phyloP scores from a whole-genome alignment of 2,888 invertebrate species.

The Alviniconcha strummeri region DNA sequence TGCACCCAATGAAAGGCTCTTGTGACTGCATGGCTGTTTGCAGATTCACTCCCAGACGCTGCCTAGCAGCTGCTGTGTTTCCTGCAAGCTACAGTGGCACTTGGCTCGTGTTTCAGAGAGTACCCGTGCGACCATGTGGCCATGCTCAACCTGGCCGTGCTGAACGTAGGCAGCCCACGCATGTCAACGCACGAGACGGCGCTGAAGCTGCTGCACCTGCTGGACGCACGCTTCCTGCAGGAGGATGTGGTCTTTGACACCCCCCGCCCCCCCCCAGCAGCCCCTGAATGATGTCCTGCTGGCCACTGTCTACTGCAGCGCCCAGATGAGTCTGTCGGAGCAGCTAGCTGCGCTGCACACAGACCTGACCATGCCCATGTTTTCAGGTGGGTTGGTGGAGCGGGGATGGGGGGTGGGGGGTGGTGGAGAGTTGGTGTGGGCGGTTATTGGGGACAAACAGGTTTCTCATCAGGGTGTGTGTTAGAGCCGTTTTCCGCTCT shows the following conservation, averaged over 20 bases:
- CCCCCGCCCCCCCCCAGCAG: slow-evolving; percentile 40
- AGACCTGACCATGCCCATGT: slow-evolving; percentile 99
- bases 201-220: slow-evolving; percentile 89
- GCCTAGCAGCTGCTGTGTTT: not conserved
- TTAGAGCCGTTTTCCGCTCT: too few relatives aligned
- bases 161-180: slow-evolving; percentile 96
- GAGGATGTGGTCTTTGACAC: slow-evolving; percentile 69
- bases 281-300: slow-evolving; percentile 86
- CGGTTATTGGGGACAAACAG: not conserved
- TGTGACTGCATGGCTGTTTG: not conserved
- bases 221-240: slow-evolving; percentile 97
- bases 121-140: slow-evolving; percentile 89
- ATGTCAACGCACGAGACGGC: slow-evolving; percentile 95
- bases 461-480: too few relatives aligned
- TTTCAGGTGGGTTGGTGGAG: slow-evolving; percentile 84
- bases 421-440: not conserved
- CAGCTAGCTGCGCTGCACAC: slow-evolving; percentile 96
- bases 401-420: not conserved
- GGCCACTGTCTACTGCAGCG: slow-evolving; percentile 87
- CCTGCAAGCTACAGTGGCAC: slow-evolving; percentile 30
- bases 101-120: slow-evolving; percentile 58
- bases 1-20: too few relatives aligned
- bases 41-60: not conserved
- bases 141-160: slow-evolving; percentile 96
- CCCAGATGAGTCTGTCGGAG: slow-evolving; percentile 92